Evolutionary conservation across 1,140 invertebrate species (phyloP).

Genomic region (Tetramorium alpestre): DNA sequence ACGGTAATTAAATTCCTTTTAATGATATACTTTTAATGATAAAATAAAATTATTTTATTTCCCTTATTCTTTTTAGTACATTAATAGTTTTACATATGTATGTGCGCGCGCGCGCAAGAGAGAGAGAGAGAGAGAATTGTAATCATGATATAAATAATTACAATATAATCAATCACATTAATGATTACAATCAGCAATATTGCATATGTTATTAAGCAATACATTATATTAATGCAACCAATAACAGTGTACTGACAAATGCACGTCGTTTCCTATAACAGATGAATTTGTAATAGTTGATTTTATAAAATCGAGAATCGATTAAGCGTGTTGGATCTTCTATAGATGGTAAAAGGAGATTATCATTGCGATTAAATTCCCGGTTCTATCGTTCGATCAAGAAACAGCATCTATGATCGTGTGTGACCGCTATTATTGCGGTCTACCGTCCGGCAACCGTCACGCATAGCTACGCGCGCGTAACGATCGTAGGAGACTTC

Average conservation of each 20-base stretch:
- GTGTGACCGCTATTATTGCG: conserved; percentile 54
- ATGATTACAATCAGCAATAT: conserved; percentile 22
- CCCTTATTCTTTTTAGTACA: neutral
- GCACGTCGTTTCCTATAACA: neutral
- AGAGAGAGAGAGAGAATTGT: neutral
- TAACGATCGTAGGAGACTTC: conserved; percentile 54
- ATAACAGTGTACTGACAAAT: neutral
- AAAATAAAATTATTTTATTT: neutral
- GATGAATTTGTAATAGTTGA: neutral
- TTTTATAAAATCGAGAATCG: conserved; percentile 5
- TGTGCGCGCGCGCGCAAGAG: neutral
- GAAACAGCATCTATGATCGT: conserved; percentile 19
- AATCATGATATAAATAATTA: conserved; percentile 30
- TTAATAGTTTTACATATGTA: neutral
- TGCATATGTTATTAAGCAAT: neutral
- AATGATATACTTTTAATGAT: neutral
- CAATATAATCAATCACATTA: conserved; percentile 9
- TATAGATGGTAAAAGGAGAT: neutral
- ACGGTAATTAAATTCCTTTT: neutral
- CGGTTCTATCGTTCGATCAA: conserved; percentile 8
- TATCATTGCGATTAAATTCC: conserved; percentile 16
- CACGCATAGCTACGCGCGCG: conserved; percentile 41
- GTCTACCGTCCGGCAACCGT: conserved; percentile 37
- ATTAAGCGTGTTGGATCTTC: neutral
- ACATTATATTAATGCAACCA: conserved; percentile 9